Conservation (phyloP, 92 coral and sea anemone genomes). For the Scolanthus callimorphus region DNA sequence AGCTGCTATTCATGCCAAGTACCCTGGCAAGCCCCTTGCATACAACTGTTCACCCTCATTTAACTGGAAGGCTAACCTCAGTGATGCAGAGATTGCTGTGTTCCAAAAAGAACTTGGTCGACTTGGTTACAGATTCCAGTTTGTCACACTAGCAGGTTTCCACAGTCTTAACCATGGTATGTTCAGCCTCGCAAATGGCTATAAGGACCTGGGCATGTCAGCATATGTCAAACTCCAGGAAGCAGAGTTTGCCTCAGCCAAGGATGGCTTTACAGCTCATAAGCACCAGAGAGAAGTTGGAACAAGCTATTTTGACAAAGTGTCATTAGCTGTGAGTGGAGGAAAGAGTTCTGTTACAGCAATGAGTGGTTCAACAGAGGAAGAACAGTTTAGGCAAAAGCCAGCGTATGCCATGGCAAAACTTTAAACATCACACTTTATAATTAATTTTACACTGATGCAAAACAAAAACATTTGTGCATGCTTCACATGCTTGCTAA, state of each 20-base stretch:
- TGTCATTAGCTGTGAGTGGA: slow-evolving; percentile 88
- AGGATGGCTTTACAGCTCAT: slow-evolving; percentile 88
- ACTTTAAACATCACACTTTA: not conserved
- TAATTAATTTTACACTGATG: no score
- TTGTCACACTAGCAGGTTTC: slow-evolving; percentile 96
- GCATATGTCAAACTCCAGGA: slow-evolving; percentile 91
- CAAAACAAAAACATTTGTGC: no score
- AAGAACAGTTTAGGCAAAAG: slow-evolving; percentile 70
- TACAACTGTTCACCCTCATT: slow-evolving; percentile 98
- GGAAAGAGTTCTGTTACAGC: slow-evolving; percentile 90
- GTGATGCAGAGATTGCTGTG: slow-evolving; percentile 80
- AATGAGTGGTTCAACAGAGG: slow-evolving; percentile 90
- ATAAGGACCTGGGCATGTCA: slow-evolving; percentile 85
- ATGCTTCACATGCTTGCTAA: no score
- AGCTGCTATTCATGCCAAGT: slow-evolving; percentile 78
- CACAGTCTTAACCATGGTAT: slow-evolving; percentile 95
- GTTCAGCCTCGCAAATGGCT: slow-evolving; percentile 92
- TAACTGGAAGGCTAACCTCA: slow-evolving; percentile 98
- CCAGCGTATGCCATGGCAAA: not conserved
- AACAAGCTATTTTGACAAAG: slow-evolving; percentile 87
- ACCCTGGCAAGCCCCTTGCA: slow-evolving; percentile 97
- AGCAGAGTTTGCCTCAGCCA: slow-evolving; percentile 89
- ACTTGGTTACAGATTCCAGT: slow-evolving; percentile 93
- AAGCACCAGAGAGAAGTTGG: slow-evolving; percentile 98
- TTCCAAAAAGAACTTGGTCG: slow-evolving; percentile 93